Percentiles rank a stretch among this genome's conserved stretches.
phyloP scores from a whole-genome alignment of 2,113 vertebrate species.

The Poeciliopsis occidentalis region DNA sequence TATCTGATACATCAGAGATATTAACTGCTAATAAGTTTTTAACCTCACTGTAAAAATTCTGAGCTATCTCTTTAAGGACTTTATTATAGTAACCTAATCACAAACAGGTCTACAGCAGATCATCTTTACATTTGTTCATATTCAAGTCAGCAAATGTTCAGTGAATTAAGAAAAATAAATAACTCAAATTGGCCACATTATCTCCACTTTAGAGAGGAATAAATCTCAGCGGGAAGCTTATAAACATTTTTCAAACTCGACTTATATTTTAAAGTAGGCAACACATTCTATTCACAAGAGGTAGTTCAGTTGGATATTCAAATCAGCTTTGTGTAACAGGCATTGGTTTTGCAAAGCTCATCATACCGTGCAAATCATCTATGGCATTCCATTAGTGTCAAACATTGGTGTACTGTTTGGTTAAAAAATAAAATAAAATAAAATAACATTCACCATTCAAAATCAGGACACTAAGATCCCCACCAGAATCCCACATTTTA shows the following conservation, averaged over 20 bases:
- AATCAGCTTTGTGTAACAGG: constrained; percentile 50
- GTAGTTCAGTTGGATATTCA: constrained; percentile 76
- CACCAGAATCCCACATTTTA: not conserved
- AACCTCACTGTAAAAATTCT: too few relatives aligned
- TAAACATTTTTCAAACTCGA: constrained; percentile 45
- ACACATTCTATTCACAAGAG: constrained; percentile 74
- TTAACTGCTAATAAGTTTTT: not conserved
- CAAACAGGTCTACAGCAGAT: too few relatives aligned
- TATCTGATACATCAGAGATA: not conserved
- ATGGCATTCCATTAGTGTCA: not conserved
- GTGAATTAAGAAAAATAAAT: constrained; percentile 27
- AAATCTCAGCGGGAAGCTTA: constrained; percentile 44
- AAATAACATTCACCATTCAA: not conserved
- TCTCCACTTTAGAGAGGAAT: constrained; percentile 45
- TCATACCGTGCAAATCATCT: constrained; percentile 22
- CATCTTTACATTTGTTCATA: constrained; percentile 30
- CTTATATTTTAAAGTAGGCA: constrained; percentile 65
- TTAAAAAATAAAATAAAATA: not conserved
- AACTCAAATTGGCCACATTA: constrained; percentile 20
- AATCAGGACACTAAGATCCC: not conserved
- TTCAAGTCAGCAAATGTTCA: constrained; percentile 10
- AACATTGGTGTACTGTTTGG: not conserved
- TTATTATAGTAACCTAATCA: too few relatives aligned
- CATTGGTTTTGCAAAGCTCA: too few relatives aligned
- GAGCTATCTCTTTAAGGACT: constrained; percentile 1